These are phyloP conservation scores for Cervus canadensis DNA, from an alignment of 2,113 vertebrate genomes.

Conservation along the genomic window DNA sequence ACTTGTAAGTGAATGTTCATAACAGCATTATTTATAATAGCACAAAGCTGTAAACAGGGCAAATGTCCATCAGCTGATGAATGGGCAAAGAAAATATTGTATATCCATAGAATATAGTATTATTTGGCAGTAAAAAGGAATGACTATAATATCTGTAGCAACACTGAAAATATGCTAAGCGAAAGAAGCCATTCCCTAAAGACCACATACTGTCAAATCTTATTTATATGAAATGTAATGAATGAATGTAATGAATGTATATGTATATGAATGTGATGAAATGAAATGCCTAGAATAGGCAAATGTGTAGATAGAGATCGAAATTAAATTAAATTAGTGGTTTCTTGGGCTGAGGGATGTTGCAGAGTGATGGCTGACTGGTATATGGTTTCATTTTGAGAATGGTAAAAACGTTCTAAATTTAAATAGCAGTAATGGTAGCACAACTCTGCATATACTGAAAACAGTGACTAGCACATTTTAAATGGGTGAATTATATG, in stretches of 20 bases:
- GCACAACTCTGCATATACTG: neutral
- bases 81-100: neutral
- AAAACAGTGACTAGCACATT: neutral
- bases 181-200: neutral
- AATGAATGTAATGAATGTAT: too few species aligned
- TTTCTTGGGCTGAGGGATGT: neutral
- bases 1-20: neutral
- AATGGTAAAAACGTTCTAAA: neutral
- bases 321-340: neutral
- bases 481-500: neutral
- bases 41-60: neutral
- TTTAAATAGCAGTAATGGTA: neutral
- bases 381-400: neutral
- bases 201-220: neutral
- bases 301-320: neutral
- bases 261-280: too few species aligned
- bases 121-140: neutral
- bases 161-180: neutral
- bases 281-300: neutral
- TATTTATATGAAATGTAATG: neutral
- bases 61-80: neutral
- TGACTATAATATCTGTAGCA: neutral
- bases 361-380: neutral
- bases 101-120: neutral
- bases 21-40: slow-evolving; percentile 8